phyloP scores from a whole-genome alignment of 2,113 vertebrate species.

The Larimichthys polyactis region DNA sequence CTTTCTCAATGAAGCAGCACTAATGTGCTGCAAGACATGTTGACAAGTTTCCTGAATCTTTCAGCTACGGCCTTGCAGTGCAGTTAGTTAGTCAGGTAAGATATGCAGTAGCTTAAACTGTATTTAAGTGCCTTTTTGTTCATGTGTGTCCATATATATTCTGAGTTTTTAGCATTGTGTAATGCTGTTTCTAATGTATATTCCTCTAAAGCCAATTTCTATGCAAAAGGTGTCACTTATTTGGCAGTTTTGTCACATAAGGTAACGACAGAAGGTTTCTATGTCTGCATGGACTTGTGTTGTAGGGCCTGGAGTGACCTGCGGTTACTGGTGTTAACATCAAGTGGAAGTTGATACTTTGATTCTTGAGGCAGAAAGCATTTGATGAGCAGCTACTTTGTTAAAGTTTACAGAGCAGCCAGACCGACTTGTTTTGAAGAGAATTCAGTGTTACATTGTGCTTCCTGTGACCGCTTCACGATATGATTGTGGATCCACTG shows the following conservation, averaged over 20 bases:
- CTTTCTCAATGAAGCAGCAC: background rate
- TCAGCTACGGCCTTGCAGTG: background rate
- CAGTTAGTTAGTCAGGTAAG: conserved; percentile 12
- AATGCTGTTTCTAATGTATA: too few relatives aligned
- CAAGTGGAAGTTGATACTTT: background rate
- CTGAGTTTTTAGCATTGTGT: too few relatives aligned
- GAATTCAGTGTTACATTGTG: background rate
- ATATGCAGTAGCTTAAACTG: background rate
- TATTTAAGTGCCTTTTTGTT: too few relatives aligned
- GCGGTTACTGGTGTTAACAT: background rate
- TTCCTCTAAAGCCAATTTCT: too few relatives aligned
- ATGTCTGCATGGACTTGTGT: too few relatives aligned
- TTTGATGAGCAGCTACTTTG: background rate
- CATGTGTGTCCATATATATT: too few relatives aligned
- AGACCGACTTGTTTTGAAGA: background rate
- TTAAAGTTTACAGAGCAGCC: background rate
- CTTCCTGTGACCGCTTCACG: conserved; percentile 1
- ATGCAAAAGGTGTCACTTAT: too few relatives aligned
- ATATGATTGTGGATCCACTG: background rate
- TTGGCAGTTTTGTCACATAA: too few relatives aligned
- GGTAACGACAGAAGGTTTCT: too few relatives aligned
- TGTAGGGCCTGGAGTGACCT: background rate
- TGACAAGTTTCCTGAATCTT: conserved; percentile 4
- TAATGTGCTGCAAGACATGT: background rate
- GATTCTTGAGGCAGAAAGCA: background rate